phyloP scores from a whole-genome alignment of 2,113 vertebrate species.

The Symphodus melops region DNA sequence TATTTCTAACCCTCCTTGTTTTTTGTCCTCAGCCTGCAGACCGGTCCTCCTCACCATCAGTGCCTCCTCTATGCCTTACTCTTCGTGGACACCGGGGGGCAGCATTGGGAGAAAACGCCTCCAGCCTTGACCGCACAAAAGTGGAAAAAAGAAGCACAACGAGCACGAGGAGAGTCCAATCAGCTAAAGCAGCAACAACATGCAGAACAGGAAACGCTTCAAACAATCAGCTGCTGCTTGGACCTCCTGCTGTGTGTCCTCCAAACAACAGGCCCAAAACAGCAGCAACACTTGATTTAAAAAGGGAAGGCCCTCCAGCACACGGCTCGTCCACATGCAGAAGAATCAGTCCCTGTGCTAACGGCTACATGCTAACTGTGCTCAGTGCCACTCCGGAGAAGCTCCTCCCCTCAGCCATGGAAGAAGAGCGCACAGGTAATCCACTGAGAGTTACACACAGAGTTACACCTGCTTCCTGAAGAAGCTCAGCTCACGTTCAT shows the following conservation, averaged over 20 bases:
- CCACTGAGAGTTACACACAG: too few relatives aligned
- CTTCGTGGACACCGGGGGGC: conserved; percentile 28
- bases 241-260: conserved; percentile 8
- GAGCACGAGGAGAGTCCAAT: conserved; percentile 3
- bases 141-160: conserved; percentile 39
- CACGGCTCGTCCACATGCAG: background rate
- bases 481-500: too few relatives aligned
- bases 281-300: background rate
- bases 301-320: background rate
- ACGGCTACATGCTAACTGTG: background rate
- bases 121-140: conserved; percentile 1
- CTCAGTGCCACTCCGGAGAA: conserved; percentile 18
- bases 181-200: conserved; percentile 8
- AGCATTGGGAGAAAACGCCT: conserved; percentile 13
- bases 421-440: conserved; percentile 42
- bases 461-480: too few relatives aligned
- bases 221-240: background rate
- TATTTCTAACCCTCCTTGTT: background rate
- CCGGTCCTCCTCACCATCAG: conserved; percentile 39
- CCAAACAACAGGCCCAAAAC: background rate
- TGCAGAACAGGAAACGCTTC: background rate
- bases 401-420: background rate
- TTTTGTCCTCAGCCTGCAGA: conserved; percentile 31
- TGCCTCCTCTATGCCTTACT: conserved; percentile 60
- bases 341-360: background rate